Conservation (phyloP, 1,140 invertebrate genomes). For the Venturia canescens region DNA sequence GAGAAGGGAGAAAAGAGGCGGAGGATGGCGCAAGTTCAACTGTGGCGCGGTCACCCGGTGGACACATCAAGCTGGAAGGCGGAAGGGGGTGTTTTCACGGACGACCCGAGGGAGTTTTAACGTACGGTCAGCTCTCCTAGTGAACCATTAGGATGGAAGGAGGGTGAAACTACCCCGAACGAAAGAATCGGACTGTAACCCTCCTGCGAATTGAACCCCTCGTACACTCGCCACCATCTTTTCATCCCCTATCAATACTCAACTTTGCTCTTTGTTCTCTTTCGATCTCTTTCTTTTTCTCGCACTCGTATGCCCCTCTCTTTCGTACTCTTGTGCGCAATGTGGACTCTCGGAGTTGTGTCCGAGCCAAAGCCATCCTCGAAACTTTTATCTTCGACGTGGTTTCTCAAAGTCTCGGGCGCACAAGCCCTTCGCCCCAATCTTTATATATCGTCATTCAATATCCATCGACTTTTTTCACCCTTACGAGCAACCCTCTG, state of each 20-base stretch:
- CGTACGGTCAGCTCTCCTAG: slow-evolving; percentile 65
- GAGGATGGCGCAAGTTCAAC: not conserved
- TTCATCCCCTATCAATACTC: slow-evolving; percentile 22
- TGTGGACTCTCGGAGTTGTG: not conserved
- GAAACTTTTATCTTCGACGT: slow-evolving; percentile 24
- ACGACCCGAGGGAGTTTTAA: slow-evolving; percentile 65
- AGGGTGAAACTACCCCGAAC: slow-evolving; percentile 49
- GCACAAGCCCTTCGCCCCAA: not conserved
- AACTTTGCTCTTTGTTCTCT: not conserved
- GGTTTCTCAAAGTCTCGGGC: slow-evolving; percentile 9
- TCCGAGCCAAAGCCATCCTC: not conserved
- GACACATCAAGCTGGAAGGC: not conserved
- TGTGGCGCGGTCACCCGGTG: slow-evolving; percentile 17
- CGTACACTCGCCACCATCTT: not conserved
- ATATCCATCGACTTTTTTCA: not conserved
- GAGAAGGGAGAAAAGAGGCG: slow-evolving; percentile 4
- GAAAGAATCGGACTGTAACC: slow-evolving; percentile 41
- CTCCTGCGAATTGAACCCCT: slow-evolving; percentile 31
- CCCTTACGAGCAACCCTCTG: not conserved
- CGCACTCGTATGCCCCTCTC: not conserved
- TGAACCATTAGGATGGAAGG: slow-evolving; percentile 50
- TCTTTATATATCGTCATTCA: slow-evolving; percentile 8
- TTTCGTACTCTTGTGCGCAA: not conserved
- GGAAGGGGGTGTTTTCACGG: not conserved
- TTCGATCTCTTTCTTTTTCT: not conserved